Evolutionary conservation across 2,113 vertebrate genomes (phyloP), one percentile per base, ranked within the genome.

Genomic region (Pomatorhinus ruficollis): DNA sequence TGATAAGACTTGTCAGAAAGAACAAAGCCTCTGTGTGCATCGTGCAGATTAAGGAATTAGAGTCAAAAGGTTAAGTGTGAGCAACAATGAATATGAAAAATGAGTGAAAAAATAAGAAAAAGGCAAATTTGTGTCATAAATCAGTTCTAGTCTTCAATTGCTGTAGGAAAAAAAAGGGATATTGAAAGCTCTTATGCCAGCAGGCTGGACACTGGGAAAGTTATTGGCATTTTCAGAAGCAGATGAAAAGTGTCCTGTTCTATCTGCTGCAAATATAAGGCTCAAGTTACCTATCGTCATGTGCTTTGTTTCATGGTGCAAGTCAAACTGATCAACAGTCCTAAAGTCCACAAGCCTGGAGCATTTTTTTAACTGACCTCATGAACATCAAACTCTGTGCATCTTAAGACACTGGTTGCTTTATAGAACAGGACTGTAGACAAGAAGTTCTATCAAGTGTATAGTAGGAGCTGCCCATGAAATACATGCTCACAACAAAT

Each of bases 41-140:
- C 98, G 96, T 96, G 97, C 97, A 97, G 96, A 96, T 98, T 97
- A 98, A 98, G 97, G 96, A 98, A 98, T 97, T 97, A 95, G 95
- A 98, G 98, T 98, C 97, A 95, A 91, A 94, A 98, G 98, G 98
- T 98, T 98, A 98, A 98, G 97, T 98, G 97, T 94, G 96, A 97
- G 87, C 93, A 98, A 97, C 98, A 98, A 97, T 97, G 98, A 97
- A 98, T 97, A 98, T 98, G 97, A 98, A 98, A 98, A 98, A 98
- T 97, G 94, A 94, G 79, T 86, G 39, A 94, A 98, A 98, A 97
- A 97, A 92, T 83, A 97, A 97, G 97, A 96, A 97, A 98, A 98
- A 98, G 96, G 95, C 94, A 97, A 98, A 82, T 80, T 91, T 77
- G 54, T 87, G 95, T 89, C 92, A 98, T 98, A 98, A 98, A 98